A percentile compares a stretch with the other conserved stretches of the same genome.
phyloP scores from a whole-genome alignment of 2,113 vertebrate genomes.

The Notarius lentiginosus region DNA sequence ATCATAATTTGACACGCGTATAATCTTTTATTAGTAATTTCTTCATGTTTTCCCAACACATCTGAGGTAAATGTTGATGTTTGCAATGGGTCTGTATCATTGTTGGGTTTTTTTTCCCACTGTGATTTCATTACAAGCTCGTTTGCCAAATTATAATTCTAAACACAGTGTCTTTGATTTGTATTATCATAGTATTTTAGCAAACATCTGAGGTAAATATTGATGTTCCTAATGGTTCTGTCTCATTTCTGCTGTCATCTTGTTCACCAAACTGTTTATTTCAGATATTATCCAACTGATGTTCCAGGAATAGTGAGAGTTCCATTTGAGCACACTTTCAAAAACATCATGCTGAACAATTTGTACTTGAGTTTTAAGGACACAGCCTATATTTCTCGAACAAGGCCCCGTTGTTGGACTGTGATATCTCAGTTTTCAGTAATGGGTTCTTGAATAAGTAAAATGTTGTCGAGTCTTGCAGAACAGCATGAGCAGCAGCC shows the following conservation, averaged over 20 bases:
- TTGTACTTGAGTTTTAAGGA: not conserved
- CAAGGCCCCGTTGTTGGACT: not conserved
- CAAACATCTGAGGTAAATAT: not conserved
- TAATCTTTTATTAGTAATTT: no score
- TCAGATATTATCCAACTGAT: not conserved
- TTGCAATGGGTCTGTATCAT: no score
- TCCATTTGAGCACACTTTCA: not conserved
- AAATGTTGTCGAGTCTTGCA: constrained; percentile 9
- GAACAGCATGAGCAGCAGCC: constrained; percentile 21
- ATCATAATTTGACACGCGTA: no score
- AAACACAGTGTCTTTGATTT: not conserved
- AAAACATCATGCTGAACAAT: no score
- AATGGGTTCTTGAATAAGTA: constrained; percentile 12
- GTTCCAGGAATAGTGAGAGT: not conserved
- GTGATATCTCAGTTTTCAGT: not conserved
- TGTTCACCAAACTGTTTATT: not conserved
- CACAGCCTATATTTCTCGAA: not conserved
- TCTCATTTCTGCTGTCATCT: not conserved
- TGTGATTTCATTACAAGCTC: no score
- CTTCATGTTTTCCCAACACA: no score
- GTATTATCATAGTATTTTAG: not conserved
- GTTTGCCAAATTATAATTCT: not conserved
- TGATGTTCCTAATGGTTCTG: not conserved
- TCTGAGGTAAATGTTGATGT: no score
- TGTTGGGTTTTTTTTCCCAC: no score